Conservation (phyloP, 2,797 vertebrate species). For the Ctenopoma kingsleyae region DNA sequence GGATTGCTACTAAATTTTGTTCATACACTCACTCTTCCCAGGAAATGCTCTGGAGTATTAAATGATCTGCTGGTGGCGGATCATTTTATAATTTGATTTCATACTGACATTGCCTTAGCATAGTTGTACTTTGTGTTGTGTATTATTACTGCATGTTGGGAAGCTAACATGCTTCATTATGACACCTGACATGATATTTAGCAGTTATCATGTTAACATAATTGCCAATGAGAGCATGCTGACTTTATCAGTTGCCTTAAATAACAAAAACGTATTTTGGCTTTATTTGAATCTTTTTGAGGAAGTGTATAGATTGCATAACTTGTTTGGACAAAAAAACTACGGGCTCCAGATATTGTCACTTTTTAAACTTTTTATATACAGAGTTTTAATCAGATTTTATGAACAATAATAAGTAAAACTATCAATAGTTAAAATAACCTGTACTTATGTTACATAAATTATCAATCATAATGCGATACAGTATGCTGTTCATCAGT, state of each 20-base stretch:
- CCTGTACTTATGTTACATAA: not conserved
- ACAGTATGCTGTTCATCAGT: slow-evolving; percentile 18
- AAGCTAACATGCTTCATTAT: not conserved
- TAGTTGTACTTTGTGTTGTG: not conserved
- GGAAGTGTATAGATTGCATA: not conserved
- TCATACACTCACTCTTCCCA: no score
- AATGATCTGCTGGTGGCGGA: no score
- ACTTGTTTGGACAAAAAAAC: not conserved
- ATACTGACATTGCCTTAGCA: not conserved
- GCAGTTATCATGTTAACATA: not conserved
- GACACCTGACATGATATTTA: not conserved
- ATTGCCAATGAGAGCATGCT: not conserved
- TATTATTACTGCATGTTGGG: not conserved
- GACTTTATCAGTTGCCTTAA: not conserved
- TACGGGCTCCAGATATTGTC: not conserved
- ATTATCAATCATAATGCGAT: not conserved
- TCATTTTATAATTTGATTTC: no score
- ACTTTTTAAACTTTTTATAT: not conserved
- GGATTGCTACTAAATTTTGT: no score
- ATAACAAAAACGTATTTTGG: no score
- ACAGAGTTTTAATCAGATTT: not conserved
- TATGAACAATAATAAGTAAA: not conserved
- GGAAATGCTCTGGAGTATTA: no score
- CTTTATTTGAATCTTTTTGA: not conserved
- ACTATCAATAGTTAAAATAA: not conserved